Evolutionary conservation across 2,888 invertebrate species (phyloP).

Genomic region (Megaustenia siamemsis): DNA sequence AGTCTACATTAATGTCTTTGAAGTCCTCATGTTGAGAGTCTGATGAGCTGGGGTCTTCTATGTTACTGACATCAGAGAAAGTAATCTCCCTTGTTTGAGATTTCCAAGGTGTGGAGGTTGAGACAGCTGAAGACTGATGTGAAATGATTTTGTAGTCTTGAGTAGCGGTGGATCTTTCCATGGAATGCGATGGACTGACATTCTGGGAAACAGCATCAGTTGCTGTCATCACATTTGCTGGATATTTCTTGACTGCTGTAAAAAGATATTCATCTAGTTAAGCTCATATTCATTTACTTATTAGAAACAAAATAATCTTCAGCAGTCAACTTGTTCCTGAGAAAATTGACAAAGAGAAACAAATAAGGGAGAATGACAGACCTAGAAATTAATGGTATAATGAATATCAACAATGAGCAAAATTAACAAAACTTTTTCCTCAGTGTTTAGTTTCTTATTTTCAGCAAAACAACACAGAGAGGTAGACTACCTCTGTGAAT

Average conservation of each 20-base stretch:
- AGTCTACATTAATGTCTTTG: constrained; percentile 37
- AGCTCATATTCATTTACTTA: no score
- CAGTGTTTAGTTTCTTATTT: no score
- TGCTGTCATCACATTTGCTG: constrained; percentile 30
- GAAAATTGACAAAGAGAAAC: not conserved
- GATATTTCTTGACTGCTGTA: constrained; percentile 44
- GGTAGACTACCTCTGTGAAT: no score
- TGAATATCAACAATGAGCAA: no score
- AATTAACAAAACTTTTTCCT: no score
- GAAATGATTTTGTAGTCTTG: constrained; percentile 43
- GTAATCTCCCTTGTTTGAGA: constrained; percentile 4
- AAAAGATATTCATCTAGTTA: not conserved
- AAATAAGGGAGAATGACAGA: not conserved
- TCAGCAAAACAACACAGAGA: no score
- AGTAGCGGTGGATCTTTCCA: constrained; percentile 18
- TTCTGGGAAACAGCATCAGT: constrained; percentile 11
- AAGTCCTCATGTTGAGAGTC: constrained; percentile 38
- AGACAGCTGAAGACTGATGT: constrained; percentile 56
- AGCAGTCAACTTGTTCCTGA: no score
- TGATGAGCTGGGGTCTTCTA: constrained; percentile 33
- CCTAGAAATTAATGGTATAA: no score
- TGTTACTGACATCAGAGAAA: constrained; percentile 14
- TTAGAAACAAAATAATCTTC: no score
- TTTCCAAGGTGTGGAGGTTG: constrained; percentile 35
- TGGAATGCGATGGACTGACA: constrained; percentile 19